Percentiles rank a stretch among this genome's conserved stretches.
Evolutionary conservation across 2,797 vertebrate genomes (phyloP).

Genomic region (Anabas testudineus): DNA sequence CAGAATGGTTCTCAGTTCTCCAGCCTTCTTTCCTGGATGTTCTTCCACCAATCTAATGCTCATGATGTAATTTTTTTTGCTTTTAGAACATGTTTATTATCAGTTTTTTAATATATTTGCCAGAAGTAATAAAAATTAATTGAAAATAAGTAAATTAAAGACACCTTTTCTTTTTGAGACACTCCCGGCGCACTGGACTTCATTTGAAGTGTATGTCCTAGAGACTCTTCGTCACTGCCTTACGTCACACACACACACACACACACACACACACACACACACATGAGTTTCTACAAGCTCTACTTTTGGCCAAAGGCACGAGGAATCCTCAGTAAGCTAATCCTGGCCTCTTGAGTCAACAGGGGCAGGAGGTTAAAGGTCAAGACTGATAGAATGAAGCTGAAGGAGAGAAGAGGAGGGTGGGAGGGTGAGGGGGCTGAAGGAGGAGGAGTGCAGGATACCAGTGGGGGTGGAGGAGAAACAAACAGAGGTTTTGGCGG

Average conservation of each 20-base stretch:
- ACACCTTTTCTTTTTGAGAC: not conserved
- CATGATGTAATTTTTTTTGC: no score
- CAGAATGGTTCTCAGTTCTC: no score
- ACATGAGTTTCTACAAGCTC: conserved; percentile 9
- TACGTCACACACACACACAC: no score
- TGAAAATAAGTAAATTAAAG: no score
- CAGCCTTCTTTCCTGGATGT: no score
- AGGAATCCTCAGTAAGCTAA: conserved; percentile 64
- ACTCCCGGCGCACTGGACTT: not conserved
- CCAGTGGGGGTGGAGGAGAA: conserved; percentile 33
- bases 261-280: conserved; percentile 11
- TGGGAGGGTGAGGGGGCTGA: not conserved
- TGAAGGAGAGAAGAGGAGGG: conserved; percentile 49
- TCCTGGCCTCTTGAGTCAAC: conserved; percentile 78
- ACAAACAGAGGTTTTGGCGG: conserved; percentile 75
- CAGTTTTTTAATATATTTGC: no score
- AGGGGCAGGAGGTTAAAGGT: conserved; percentile 75
- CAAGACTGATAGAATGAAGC: conserved; percentile 76
- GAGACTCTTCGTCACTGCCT: not conserved
- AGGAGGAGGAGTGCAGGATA: conserved; percentile 27
- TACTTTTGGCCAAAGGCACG: conserved; percentile 65
- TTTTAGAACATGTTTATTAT: no score
- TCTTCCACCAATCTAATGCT: no score
- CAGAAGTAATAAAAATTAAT: no score
- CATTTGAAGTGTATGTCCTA: no score